phyloP scores from a whole-genome alignment of 2,888 invertebrate species.

The Thysanoteuthis rhombus region DNA sequence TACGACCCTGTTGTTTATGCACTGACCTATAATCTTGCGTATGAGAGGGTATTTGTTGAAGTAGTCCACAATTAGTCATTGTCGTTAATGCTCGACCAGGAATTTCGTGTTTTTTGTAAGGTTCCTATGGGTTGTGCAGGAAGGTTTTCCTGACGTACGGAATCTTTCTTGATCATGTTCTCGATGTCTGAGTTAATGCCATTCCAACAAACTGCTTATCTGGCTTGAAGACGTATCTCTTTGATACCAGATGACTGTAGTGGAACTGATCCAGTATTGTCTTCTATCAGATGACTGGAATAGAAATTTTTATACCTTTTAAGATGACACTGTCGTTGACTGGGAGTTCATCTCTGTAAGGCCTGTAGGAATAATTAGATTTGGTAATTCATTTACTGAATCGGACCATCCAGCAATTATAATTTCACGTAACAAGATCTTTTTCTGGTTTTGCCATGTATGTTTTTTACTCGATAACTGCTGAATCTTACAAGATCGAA shows the following conservation, averaged over 20 bases:
- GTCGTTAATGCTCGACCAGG: slow-evolving; percentile 32
- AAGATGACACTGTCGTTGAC: slow-evolving; percentile 37
- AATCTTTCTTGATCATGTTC: too few species aligned
- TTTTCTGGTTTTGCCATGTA: not conserved
- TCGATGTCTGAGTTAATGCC: slow-evolving; percentile 36
- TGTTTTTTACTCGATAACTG: not conserved
- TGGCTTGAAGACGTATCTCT: slow-evolving; percentile 35
- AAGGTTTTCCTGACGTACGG: slow-evolving; percentile 32
- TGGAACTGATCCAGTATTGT: slow-evolving; percentile 37
- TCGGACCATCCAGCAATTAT: not conserved
- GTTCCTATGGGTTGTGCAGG: slow-evolving; percentile 33
- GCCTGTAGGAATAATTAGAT: slow-evolving; percentile 33
- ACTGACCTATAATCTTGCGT: not conserved
- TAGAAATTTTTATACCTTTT: slow-evolving; percentile 35
- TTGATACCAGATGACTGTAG: slow-evolving; percentile 35
- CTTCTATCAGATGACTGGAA: slow-evolving; percentile 32
- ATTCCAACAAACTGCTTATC: slow-evolving; percentile 36
- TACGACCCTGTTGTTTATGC: not conserved
- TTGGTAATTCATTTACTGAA: not conserved
- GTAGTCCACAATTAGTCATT: slow-evolving; percentile 33
- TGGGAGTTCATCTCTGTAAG: slow-evolving; percentile 34
- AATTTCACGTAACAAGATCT: not conserved
- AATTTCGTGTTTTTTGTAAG: slow-evolving; percentile 12
- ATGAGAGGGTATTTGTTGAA: slow-evolving; percentile 33
- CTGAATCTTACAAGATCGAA: not conserved